Evolutionary conservation across 2,888 invertebrate genomes (phyloP), one percentile per base, ranked within the genome.

Genomic region (Nebria salina): DNA sequence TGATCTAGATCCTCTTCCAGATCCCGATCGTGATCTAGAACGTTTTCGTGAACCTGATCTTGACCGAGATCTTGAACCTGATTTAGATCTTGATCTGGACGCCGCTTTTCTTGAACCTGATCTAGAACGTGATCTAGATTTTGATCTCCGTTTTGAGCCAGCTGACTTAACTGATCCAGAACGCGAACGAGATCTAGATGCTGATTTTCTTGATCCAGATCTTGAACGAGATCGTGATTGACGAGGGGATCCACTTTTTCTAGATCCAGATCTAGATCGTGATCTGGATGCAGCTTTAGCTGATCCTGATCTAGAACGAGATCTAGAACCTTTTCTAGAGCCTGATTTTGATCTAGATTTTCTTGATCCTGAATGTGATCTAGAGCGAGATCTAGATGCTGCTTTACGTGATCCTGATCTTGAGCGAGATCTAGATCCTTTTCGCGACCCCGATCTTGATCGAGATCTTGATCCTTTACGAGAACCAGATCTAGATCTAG

Each of bases 131-230:
- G 85, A 85, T 72, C 83, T 82, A 1, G 84, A 84, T 42, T 81
- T 83, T 70, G 83, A 82, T 54, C 65, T n/a, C 2, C 65, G 5
- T 54, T 64, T 75, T 11, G 80, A 66, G 65, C 54, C n/a, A 81
- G 43, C 42, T 75, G 74, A 68, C 65, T 77, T 76, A 66, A n/a
- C 41, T 42, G 64, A 75, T 64, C 70, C 70, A n/a, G 82, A 82
- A 11, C 76, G 73, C 43, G 85, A 86, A 25, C 85, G 84, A n/a
- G 86, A 85, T 25, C 85, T 89, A 9, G 88, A 88, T 15, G 88
- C 86, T 65, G 87, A 86, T 4, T 87, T 88, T 64, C 87, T 87
- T 66, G 88, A 88, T 74, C 88, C 89, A 86, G 82, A 82, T 68
- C 77, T 77, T 0, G 83, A 82, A 9, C 77, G 76, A 15, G 83